Conservation (phyloP, 2,113 vertebrate genomes). For the Silurus glanis region DNA sequence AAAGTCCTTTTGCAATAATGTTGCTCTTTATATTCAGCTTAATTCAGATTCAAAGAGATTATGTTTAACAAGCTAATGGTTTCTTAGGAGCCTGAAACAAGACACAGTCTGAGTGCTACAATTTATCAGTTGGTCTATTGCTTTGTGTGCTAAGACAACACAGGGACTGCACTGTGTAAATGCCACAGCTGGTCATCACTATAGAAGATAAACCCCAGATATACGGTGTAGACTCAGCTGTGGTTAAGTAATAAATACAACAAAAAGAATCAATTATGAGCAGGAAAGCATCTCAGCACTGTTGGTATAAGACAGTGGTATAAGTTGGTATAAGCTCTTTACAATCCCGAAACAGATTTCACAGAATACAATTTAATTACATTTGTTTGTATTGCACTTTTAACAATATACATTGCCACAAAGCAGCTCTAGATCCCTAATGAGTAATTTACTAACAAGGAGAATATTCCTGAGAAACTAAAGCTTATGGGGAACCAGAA, state of each 20-base stretch:
- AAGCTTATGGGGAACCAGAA: constrained; percentile 3
- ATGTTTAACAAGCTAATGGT: background rate
- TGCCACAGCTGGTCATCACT: background rate
- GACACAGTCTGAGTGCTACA: background rate
- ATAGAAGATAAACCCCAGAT: background rate
- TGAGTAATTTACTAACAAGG: background rate
- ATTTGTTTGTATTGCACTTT: background rate
- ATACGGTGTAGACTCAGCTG: constrained; percentile 1
- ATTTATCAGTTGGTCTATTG: constrained; percentile 14
- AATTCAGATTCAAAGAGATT: background rate
- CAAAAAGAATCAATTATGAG: too few species aligned
- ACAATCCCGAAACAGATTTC: background rate
- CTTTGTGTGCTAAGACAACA: constrained; percentile 27
- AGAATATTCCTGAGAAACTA: background rate
- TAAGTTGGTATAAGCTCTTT: background rate
- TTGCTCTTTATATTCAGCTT: background rate
- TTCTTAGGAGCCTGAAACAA: background rate
- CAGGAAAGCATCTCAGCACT: background rate
- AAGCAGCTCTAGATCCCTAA: background rate
- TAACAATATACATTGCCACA: background rate
- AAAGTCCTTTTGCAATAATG: background rate
- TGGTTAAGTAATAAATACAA: background rate
- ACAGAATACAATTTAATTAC: background rate
- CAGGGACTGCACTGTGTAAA: constrained; percentile 7
- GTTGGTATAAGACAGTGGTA: background rate